Evolutionary conservation across 2,888 invertebrate species (phyloP).

Genomic region (Formica aserva): DNA sequence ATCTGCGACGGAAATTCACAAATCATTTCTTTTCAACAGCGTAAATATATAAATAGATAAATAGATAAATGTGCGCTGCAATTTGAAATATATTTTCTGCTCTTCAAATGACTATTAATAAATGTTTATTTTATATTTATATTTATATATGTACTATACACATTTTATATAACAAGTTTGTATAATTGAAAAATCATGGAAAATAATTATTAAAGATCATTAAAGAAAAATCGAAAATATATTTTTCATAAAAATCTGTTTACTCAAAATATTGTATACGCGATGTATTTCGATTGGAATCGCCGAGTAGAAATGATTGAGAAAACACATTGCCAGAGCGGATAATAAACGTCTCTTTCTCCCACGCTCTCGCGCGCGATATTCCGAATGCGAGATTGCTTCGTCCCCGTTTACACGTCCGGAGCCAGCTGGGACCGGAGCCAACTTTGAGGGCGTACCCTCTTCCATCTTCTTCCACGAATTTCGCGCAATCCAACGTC

Average conservation of each 20-base stretch:
- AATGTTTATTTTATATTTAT: not conserved
- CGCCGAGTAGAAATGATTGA: conserved; percentile 35
- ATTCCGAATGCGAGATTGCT: conserved; percentile 71
- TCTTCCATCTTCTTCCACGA: conserved; percentile 68
- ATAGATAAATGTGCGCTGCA: not conserved
- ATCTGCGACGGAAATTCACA: conserved; percentile 49
- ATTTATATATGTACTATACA: not conserved
- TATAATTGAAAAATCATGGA: not conserved
- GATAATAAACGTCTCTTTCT: conserved; percentile 42
- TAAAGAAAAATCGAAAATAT: not conserved
- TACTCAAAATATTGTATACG: not conserved
- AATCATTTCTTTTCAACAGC: not conserved
- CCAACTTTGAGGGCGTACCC: conserved; percentile 65
- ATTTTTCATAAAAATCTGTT: not conserved
- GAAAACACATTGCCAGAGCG: not conserved
- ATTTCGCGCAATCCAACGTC: conserved; percentile 69
- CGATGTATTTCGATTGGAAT: conserved; percentile 2
- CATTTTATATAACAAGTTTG: not conserved
- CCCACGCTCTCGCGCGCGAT: conserved; percentile 44
- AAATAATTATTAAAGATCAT: not conserved
- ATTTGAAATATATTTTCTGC: not conserved
- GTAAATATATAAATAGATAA: not conserved
- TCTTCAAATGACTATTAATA: not conserved
- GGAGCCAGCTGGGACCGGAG: conserved; percentile 69
- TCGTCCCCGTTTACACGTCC: conserved; percentile 64